phyloP scores from a whole-genome alignment of 2,113 vertebrate genomes.

The Phylloscopus trochiloides region DNA sequence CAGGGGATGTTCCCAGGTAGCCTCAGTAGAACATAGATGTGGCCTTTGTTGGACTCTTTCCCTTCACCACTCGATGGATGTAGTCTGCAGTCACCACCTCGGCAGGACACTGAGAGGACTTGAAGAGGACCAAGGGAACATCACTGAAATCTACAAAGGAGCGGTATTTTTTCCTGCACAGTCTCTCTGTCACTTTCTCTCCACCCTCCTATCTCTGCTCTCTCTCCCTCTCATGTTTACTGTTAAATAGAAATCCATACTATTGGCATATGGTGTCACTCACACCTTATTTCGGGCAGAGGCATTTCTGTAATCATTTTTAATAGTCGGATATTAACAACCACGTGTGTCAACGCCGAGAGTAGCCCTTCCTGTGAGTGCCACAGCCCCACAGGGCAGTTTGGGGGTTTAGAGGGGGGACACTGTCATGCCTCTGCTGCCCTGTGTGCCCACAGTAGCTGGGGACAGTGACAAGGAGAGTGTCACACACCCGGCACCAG shows the following conservation, averaged over 20 bases:
- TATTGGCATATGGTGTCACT: accelerated
- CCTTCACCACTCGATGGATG: too few relatives aligned
- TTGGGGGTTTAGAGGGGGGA: accelerated
- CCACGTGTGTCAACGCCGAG: accelerated
- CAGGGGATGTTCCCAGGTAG: too few relatives aligned
- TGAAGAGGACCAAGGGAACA: accelerated
- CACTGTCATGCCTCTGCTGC: background rate
- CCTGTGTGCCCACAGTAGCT: accelerated
- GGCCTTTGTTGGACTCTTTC: too few relatives aligned
- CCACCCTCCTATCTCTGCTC: background rate
- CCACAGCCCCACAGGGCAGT: too few relatives aligned
- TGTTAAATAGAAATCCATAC: background rate
- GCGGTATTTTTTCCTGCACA: background rate
- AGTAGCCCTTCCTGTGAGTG: accelerated
- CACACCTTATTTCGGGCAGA: background rate
- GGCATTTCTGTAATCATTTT: background rate
- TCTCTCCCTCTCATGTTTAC: background rate
- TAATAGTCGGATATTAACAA: background rate
- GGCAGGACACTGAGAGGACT: too few relatives aligned
- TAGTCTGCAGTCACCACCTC: background rate
- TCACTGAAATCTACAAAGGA: too few relatives aligned
- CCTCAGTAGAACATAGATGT: background rate
- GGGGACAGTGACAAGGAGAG: accelerated
- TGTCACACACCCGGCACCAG: background rate
- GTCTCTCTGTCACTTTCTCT: background rate